phyloP scores from a whole-genome alignment of 1,140 invertebrate genomes.

The Prorops nasuta region DNA sequence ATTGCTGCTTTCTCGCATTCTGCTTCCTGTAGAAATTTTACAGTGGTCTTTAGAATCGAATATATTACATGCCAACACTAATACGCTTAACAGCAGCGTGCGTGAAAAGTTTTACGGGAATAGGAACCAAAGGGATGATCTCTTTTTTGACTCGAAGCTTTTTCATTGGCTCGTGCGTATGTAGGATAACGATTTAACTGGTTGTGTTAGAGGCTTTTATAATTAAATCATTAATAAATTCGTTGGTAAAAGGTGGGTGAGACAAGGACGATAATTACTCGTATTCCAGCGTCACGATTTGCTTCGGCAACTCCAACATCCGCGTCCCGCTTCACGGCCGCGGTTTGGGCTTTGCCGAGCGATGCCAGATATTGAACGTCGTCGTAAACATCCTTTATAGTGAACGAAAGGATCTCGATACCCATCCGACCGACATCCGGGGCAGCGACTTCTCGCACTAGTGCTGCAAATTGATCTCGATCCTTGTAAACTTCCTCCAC shows the following conservation, averaged over 20 bases:
- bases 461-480: conserved; percentile 92
- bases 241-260: too few relatives aligned
- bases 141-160: too few relatives aligned
- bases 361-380: conserved; percentile 94
- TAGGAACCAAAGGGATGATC: too few relatives aligned
- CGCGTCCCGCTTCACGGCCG: conserved; percentile 92
- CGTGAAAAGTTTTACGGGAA: too few relatives aligned
- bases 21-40: conserved; percentile 82
- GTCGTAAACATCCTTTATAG: conserved; percentile 97
- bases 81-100: too few relatives aligned
- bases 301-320: conserved; percentile 96
- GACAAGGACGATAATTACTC: conserved; percentile 59
- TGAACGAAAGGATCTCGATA: conserved; percentile 97
- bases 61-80: too few relatives aligned
- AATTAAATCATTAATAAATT: too few relatives aligned
- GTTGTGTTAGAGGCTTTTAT: too few relatives aligned
- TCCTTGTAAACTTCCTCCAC: conserved; percentile 98
- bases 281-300: conserved; percentile 89
- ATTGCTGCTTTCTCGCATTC: conserved; percentile 95
- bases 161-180: too few relatives aligned
- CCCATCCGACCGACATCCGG: conserved; percentile 98
- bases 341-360: conserved; percentile 92
- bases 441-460: conserved; percentile 94
- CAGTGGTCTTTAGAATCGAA: too few relatives aligned
- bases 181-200: too few relatives aligned